Evolutionary conservation across 2,797 vertebrate genomes (phyloP).

Genomic region (Sternotherus odoratus): DNA sequence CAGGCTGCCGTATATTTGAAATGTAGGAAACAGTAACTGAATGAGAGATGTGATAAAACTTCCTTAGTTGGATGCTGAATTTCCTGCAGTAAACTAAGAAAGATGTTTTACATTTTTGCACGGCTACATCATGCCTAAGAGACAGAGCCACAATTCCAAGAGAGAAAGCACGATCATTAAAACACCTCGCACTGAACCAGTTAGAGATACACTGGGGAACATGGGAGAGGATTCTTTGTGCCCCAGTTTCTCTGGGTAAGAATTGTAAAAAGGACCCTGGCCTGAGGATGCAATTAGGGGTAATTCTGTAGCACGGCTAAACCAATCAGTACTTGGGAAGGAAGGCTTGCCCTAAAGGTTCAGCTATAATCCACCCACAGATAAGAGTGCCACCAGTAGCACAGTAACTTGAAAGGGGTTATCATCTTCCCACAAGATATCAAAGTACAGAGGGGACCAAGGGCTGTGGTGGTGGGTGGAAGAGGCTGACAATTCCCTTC

Average conservation of each 20-base stretch:
- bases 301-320: rapidly evolving
- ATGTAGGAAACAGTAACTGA: slow-evolving; percentile 71
- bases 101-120: slow-evolving; percentile 70
- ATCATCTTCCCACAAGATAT: background rate
- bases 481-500: background rate
- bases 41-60: slow-evolving; percentile 70
- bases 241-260: background rate
- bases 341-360: rapidly evolving
- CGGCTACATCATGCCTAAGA: slow-evolving; percentile 39
- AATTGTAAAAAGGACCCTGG: background rate
- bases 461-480: background rate
- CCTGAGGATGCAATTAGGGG: background rate
- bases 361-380: background rate
- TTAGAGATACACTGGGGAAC: background rate
- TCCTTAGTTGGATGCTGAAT: slow-evolving; percentile 71
- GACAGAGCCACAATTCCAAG: slow-evolving; percentile 50
- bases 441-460: rapidly evolving
- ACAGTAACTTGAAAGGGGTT: background rate
- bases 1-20: slow-evolving; percentile 64
- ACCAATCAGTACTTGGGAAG: rapidly evolving
- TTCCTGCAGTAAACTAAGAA: slow-evolving; percentile 72
- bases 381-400: background rate
- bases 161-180: slow-evolving; percentile 53
- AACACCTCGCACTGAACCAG: rapidly evolving
- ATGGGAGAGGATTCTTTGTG: rapidly evolving